phyloP scores from a whole-genome alignment of 1,140 invertebrate genomes.

The Euborellia annulipes region DNA sequence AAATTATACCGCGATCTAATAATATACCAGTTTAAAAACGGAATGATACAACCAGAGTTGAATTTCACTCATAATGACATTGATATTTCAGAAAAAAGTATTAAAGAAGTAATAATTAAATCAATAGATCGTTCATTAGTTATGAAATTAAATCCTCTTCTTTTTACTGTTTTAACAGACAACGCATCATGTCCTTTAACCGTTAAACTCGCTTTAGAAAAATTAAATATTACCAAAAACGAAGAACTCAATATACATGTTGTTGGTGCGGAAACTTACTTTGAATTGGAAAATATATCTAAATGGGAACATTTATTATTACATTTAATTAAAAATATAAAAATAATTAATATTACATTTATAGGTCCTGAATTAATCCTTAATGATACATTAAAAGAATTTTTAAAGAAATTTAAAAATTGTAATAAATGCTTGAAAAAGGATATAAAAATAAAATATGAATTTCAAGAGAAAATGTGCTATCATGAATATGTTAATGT shows the following conservation, averaged over 20 bases:
- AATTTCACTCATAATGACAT: slow-evolving; percentile 32
- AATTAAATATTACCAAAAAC: neutral
- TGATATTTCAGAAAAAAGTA: slow-evolving; percentile 31
- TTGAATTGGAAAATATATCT: slow-evolving; percentile 43
- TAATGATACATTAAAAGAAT: slow-evolving; percentile 36
- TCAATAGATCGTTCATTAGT: too few species aligned
- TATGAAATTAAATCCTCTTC: slow-evolving; percentile 39
- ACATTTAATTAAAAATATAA: slow-evolving; percentile 39
- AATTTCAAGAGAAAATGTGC: slow-evolving; percentile 34
- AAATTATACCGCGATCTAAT: slow-evolving; percentile 23
- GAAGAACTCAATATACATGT: slow-evolving; percentile 34
- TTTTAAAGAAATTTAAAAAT: slow-evolving; percentile 30
- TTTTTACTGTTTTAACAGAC: slow-evolving; percentile 44
- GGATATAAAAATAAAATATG: slow-evolving; percentile 30
- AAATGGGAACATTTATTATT: slow-evolving; percentile 56
- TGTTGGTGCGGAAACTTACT: slow-evolving; percentile 50
- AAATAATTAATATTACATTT: slow-evolving; percentile 37
- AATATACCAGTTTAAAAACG: slow-evolving; percentile 23
- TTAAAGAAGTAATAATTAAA: too few species aligned
- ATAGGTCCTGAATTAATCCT: slow-evolving; percentile 47
- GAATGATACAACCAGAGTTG: slow-evolving; percentile 22
- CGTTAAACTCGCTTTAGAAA: slow-evolving; percentile 37
- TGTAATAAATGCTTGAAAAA: slow-evolving; percentile 30
- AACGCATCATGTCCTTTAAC: slow-evolving; percentile 45
- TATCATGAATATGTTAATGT: slow-evolving; percentile 40